Conservation (phyloP, 1,140 invertebrate genomes). For the Arion vulgaris region DNA sequence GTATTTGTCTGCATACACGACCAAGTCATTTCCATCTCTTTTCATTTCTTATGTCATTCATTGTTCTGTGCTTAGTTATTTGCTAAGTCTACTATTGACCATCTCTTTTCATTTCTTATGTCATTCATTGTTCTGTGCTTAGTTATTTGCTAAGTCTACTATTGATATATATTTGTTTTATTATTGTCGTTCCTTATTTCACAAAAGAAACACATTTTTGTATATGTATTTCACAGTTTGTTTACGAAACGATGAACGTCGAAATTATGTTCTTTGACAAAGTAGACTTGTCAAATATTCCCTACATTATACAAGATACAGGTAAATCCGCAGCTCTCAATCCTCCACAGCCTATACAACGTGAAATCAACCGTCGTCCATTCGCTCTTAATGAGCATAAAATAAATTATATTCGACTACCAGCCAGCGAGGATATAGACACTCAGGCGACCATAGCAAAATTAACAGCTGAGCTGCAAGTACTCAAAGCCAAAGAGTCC, state of each 20-base stretch:
- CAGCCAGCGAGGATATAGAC: not conserved
- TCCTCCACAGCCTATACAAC: not conserved
- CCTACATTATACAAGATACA: not conserved
- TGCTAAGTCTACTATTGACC: too few relatives aligned
- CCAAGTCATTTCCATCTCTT: too few relatives aligned
- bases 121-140: too few relatives aligned
- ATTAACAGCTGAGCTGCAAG: not conserved
- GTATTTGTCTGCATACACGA: too few relatives aligned
- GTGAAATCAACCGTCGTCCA: not conserved
- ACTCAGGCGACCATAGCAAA: not conserved
- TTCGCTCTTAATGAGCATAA: not conserved
- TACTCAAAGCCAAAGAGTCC: not conserved
- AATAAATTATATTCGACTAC: not conserved
- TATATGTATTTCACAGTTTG: not conserved
- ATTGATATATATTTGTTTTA: too few relatives aligned
- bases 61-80: too few relatives aligned
- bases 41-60: too few relatives aligned
- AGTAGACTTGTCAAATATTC: not conserved
- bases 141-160: too few relatives aligned
- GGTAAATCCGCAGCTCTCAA: not conserved
- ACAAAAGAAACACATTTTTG: too few relatives aligned
- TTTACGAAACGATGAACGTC: conserved; percentile 13
- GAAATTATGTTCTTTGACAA: conserved; percentile 13
- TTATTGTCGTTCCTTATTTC: too few relatives aligned
- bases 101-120: too few relatives aligned